phyloP scores from a whole-genome alignment of 1,140 invertebrate genomes.

The Halictus rubicundus region DNA sequence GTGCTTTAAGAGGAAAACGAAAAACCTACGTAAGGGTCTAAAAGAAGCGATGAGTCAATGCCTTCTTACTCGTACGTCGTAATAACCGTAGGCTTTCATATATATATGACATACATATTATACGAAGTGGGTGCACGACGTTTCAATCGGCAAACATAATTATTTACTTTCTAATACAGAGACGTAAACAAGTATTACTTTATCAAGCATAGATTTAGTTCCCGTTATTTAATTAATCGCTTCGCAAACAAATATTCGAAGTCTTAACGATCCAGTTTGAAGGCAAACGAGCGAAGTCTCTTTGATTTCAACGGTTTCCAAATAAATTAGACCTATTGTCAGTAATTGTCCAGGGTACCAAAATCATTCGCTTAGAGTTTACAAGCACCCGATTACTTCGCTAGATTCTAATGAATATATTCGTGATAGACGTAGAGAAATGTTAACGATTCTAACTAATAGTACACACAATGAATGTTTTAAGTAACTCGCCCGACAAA shows the following conservation, averaged over 20 bases:
- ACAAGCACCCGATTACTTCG: conserved; percentile 53
- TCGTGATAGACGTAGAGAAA: conserved; percentile 62
- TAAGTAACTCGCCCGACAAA: conserved; percentile 32
- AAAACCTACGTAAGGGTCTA: conserved; percentile 17
- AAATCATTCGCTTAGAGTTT: conserved; percentile 57
- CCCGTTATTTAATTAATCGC: conserved; percentile 7
- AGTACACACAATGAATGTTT: conserved; percentile 36
- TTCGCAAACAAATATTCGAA: conserved; percentile 3
- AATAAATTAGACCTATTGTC: conserved; percentile 43
- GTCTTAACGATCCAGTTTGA: background rate
- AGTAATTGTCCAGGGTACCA: conserved; percentile 66
- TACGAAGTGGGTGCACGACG: conserved; percentile 26
- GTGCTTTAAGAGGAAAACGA: background rate
- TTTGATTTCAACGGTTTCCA: conserved; percentile 21
- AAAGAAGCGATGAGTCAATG: conserved; percentile 17
- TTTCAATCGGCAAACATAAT: conserved; percentile 32
- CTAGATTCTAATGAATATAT: conserved; percentile 62
- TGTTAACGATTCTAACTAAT: conserved; percentile 48
- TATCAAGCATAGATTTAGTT: conserved; percentile 31
- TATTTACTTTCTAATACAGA: conserved; percentile 38
- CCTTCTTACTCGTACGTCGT: conserved; percentile 43
- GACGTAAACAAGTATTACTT: conserved; percentile 43
- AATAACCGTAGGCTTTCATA: conserved; percentile 35
- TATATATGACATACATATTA: conserved; percentile 20
- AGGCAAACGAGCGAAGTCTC: background rate